A percentile compares a stretch with the other conserved stretches of the same genome.
Evolutionary conservation across 1,140 invertebrate genomes (phyloP).

Genomic region (Brachionus manjavacas): DNA sequence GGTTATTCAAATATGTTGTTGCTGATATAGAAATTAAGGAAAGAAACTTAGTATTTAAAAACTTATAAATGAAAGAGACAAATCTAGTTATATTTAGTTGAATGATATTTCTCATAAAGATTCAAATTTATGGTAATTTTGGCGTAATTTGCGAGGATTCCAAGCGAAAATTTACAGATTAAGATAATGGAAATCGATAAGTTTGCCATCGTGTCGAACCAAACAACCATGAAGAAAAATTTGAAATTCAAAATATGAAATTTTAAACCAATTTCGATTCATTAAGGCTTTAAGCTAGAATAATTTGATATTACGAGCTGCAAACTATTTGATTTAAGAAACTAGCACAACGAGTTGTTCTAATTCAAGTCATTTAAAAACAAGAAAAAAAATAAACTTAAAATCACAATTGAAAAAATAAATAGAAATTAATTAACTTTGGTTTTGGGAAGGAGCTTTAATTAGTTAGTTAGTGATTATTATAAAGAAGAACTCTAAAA

Average conservation of each 20-base stretch:
- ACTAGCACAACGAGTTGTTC: background rate
- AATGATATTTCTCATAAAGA: constrained; percentile 38
- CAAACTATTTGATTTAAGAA: constrained; percentile 10
- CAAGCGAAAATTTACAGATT: constrained; percentile 37
- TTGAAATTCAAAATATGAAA: constrained; percentile 37
- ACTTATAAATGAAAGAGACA: background rate
- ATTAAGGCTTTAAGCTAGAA: background rate
- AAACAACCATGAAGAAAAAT: constrained; percentile 20
- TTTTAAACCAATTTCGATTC: constrained; percentile 1
- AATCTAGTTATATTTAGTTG: constrained; percentile 33
- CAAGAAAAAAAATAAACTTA: background rate
- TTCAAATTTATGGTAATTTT: constrained; percentile 41
- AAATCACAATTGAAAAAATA: background rate
- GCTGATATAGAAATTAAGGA: background rate
- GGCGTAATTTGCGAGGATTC: background rate
- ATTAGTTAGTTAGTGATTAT: background rate
- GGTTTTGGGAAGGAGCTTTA: background rate
- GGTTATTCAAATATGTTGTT: background rate
- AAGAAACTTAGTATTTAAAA: background rate
- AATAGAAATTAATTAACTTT: constrained; percentile 25
- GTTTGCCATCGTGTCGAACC: background rate
- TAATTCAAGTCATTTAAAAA: constrained; percentile 15
- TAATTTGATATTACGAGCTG: constrained; percentile 21
- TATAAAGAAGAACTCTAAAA: background rate
- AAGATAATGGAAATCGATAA: constrained; percentile 11